These are phyloP conservation scores for Nesogale talazaci DNA, from an alignment of 2,113 vertebrate species.

Conservation along the genomic window DNA sequence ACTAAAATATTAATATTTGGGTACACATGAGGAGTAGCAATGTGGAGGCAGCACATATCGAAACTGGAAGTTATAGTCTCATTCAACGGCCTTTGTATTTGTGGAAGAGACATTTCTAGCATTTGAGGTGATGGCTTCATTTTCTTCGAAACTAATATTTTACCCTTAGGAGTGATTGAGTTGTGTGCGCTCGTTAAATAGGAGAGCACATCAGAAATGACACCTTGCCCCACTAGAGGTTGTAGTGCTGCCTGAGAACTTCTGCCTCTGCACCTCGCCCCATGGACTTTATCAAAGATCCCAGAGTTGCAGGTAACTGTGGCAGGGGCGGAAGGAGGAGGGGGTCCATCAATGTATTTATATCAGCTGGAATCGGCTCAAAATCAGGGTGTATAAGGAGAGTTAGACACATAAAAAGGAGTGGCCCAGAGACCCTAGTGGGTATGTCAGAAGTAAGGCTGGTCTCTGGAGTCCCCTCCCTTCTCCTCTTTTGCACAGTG, in stretches of 20 bases:
- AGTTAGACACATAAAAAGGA: not conserved
- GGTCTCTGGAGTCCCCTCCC: rapidly evolving
- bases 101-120: conserved; percentile 3
- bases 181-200: not conserved
- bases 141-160: conserved; percentile 53
- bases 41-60: conserved; percentile 29
- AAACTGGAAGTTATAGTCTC: conserved; percentile 17
- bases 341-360: not conserved
- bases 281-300: not conserved
- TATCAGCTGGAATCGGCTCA: no score
- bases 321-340: not conserved
- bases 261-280: not conserved
- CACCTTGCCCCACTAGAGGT: not conserved
- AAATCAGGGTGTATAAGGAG: not conserved
- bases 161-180: not conserved
- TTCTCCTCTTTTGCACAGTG: not conserved
- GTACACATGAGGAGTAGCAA: conserved; percentile 38
- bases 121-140: not conserved
- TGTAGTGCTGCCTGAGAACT: not conserved
- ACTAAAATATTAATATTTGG: conserved; percentile 72
- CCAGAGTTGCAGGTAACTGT: not conserved
- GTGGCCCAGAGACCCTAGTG: no score
- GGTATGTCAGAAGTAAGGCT: not conserved
- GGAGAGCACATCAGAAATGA: not conserved
- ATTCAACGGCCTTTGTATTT: conserved; percentile 19